Conservation (phyloP, 92 coral and sea anemone genomes). For the Meandrina meandrites region DNA sequence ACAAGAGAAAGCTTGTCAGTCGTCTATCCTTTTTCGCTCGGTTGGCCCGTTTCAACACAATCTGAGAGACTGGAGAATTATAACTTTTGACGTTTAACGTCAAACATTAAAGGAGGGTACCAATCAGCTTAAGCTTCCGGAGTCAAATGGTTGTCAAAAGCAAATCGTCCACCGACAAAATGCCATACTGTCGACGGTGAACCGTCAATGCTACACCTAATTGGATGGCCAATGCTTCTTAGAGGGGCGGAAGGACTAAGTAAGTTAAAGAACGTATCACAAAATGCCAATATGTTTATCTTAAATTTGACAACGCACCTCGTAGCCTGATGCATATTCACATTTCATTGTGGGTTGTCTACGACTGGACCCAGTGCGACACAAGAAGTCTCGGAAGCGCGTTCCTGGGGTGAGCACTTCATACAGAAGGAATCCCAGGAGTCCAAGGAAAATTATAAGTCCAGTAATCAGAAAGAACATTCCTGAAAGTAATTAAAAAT, state of each 20-base stretch:
- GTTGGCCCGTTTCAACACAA: too few species aligned
- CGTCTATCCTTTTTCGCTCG: too few species aligned
- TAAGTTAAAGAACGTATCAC: not conserved
- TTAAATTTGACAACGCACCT: not conserved
- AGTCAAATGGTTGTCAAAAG: not conserved
- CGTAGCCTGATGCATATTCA: not conserved
- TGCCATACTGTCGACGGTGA: not conserved
- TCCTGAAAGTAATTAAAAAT: conserved; percentile 30
- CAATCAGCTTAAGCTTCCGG: not conserved
- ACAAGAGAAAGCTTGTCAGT: too few species aligned
- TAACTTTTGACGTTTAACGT: not conserved
- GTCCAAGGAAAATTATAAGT: conserved; percentile 35
- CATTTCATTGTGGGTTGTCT: conserved; percentile 37
- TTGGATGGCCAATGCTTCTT: not conserved
- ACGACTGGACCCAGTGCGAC: conserved; percentile 47
- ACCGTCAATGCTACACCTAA: not conserved
- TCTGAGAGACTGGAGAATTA: too few species aligned
- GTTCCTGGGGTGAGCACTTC: conserved; percentile 75
- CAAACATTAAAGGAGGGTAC: not conserved
- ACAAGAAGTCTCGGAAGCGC: conserved; percentile 65
- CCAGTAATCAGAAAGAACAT: conserved; percentile 41
- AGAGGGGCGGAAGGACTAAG: not conserved
- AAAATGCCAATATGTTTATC: not conserved
- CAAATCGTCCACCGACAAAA: not conserved
- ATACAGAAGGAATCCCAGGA: conserved; percentile 59